Percentiles rank a stretch among this genome's conserved stretches.
Evolutionary conservation across 2,113 vertebrate species (phyloP).

Genomic region (Fregata magnificens): DNA sequence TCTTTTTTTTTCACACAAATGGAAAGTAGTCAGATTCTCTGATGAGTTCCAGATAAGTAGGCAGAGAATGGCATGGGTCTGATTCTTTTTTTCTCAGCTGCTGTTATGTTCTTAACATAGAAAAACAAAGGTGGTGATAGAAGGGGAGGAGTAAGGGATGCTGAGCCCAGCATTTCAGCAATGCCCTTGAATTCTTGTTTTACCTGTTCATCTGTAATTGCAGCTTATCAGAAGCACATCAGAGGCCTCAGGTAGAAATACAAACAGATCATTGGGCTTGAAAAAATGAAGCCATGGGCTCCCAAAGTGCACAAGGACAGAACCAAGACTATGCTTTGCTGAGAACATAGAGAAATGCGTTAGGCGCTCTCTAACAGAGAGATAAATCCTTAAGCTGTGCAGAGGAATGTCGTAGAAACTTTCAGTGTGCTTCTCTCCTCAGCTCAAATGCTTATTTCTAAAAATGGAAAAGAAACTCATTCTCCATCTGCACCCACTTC

Average conservation of each 20-base stretch:
- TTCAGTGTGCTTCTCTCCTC: neutral
- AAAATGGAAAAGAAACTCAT: neutral
- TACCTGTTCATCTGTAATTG: constrained; percentile 38
- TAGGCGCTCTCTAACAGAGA: neutral
- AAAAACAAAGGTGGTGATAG: neutral
- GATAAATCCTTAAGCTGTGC: neutral
- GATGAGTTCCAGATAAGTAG: neutral
- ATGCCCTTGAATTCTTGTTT: constrained; percentile 57
- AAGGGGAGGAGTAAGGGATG: neutral
- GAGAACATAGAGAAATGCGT: neutral
- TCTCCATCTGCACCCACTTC: neutral
- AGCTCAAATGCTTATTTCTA: neutral
- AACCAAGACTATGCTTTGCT: neutral
- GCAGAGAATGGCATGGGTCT: neutral
- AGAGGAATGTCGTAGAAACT: neutral
- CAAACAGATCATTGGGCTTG: neutral
- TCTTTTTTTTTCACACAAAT: neutral
- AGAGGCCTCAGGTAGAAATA: constrained; percentile 38
- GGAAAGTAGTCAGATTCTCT: neutral
- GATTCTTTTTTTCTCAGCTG: neutral
- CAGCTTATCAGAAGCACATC: constrained; percentile 60
- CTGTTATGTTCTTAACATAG: neutral
- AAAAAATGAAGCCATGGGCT: constrained; percentile 12
- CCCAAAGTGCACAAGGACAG: neutral
- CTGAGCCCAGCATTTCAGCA: constrained; percentile 23